Evolutionary conservation across 2,888 invertebrate species (phyloP).

Genomic region (Cataglyphis altisquamis): DNA sequence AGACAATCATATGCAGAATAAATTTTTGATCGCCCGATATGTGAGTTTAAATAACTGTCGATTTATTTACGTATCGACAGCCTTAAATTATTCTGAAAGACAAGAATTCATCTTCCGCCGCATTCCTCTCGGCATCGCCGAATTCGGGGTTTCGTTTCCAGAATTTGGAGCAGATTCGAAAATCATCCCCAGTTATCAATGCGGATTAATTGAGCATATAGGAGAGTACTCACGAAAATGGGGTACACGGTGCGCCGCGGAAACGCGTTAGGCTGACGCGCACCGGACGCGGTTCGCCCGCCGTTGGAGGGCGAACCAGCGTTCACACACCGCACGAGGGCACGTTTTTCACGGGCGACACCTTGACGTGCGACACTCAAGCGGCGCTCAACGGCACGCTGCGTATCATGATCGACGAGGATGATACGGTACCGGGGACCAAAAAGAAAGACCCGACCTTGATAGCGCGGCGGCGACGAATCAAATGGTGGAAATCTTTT

Average conservation of each 20-base stretch:
- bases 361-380: slow-evolving; percentile 40
- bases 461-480: slow-evolving; percentile 9
- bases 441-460: slow-evolving; percentile 1
- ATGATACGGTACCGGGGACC: slow-evolving; percentile 21
- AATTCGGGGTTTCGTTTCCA: neutral
- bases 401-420: slow-evolving; percentile 30
- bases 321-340: slow-evolving; percentile 37
- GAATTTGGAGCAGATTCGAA: neutral
- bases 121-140: neutral
- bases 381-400: slow-evolving; percentile 27
- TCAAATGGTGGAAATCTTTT: slow-evolving; percentile 12
- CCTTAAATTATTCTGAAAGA: neutral
- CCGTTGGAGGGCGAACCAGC: slow-evolving; percentile 26
- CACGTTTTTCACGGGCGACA: slow-evolving; percentile 48
- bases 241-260: slow-evolving; percentile 42
- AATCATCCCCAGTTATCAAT: neutral
- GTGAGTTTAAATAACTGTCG: neutral
- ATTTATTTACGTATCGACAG: neutral
- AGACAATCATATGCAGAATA: neutral
- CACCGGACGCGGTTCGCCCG: slow-evolving; percentile 33
- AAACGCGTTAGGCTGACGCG: slow-evolving; percentile 29
- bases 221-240: slow-evolving; percentile 35
- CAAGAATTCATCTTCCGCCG: neutral
- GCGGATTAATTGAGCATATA: neutral
- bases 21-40: neutral